These are phyloP conservation scores for Myotis lucifugus DNA, from an alignment of 2,113 vertebrate species.

Conservation along the genomic window DNA sequence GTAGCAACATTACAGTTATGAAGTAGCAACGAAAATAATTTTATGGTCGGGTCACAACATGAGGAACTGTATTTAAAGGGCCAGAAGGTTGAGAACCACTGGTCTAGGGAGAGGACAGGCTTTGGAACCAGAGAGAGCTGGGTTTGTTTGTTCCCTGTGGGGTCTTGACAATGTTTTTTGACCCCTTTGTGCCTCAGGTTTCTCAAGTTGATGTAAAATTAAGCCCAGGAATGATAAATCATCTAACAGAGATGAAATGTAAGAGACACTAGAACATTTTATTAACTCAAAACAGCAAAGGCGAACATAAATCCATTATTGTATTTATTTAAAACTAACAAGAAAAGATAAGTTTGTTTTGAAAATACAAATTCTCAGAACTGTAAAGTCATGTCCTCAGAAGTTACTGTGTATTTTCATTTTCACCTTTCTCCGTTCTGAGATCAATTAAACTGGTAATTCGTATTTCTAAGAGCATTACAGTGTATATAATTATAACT, in stretches of 20 bases:
- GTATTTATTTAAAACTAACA: slow-evolving; percentile 35
- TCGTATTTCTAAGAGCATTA: not conserved
- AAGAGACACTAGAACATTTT: not conserved
- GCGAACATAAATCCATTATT: not conserved
- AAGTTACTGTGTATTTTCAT: slow-evolving; percentile 43
- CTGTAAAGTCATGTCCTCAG: not conserved
- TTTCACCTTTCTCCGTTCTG: slow-evolving; percentile 35
- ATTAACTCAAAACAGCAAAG: not conserved
- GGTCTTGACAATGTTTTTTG: not conserved
- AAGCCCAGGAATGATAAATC: not conserved
- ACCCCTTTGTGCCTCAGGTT: not conserved
- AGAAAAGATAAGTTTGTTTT: slow-evolving; percentile 27
- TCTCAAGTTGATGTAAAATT: not conserved
- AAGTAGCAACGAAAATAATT: no score
- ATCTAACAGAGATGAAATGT: not conserved
- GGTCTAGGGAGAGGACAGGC: not conserved
- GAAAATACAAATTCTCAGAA: slow-evolving; percentile 28
- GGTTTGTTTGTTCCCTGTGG: not conserved
- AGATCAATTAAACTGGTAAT: slow-evolving; percentile 47
- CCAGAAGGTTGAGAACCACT: no score
- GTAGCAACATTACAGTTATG: no score
- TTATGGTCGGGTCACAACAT: no score
- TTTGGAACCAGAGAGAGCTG: not conserved
- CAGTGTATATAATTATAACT: slow-evolving; percentile 20
- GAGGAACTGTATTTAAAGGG: no score